Conservation (phyloP, 2,113 vertebrate species). For the Lates calcarifer region DNA sequence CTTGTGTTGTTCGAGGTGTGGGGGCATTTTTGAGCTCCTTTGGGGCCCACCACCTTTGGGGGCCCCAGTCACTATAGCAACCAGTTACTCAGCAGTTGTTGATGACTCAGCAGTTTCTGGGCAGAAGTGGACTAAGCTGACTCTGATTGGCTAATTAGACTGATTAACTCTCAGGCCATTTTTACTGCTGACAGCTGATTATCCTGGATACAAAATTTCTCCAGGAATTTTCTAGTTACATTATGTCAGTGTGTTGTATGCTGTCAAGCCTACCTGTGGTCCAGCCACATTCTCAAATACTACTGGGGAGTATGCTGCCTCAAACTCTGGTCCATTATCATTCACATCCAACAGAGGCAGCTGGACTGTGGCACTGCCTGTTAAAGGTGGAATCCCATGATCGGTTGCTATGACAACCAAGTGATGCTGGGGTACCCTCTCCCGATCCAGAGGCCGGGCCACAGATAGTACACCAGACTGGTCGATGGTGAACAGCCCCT, state of each 20-base stretch:
- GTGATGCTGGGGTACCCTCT: conserved; percentile 82
- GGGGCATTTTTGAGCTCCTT: no score
- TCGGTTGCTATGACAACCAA: conserved; percentile 89
- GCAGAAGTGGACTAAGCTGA: no score
- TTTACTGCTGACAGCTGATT: no score
- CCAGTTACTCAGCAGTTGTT: no score
- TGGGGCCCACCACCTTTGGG: no score
- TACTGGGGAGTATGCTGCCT: conserved; percentile 85
- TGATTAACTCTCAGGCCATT: no score
- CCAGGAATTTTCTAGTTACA: no score
- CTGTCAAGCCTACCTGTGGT: conserved; percentile 71
- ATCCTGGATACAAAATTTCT: no score
- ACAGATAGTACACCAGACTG: conserved; percentile 86
- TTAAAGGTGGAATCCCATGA: conserved; percentile 84
- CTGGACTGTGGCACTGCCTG: conserved; percentile 87
- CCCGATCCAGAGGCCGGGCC: conserved; percentile 85
- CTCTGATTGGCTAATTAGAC: no score
- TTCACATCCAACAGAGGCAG: conserved; percentile 90
- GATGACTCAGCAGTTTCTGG: no score
- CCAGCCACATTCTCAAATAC: conserved; percentile 88
- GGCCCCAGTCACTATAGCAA: no score
- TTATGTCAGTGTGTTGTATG: background rate
- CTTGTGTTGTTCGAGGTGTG: no score
- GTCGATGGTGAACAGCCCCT: conserved; percentile 85
- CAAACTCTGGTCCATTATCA: conserved; percentile 92